A percentile compares a stretch with the other conserved stretches of the same genome.
phyloP scores from a whole-genome alignment of 2,888 invertebrate species.

The Orthonevra nobilis region DNA sequence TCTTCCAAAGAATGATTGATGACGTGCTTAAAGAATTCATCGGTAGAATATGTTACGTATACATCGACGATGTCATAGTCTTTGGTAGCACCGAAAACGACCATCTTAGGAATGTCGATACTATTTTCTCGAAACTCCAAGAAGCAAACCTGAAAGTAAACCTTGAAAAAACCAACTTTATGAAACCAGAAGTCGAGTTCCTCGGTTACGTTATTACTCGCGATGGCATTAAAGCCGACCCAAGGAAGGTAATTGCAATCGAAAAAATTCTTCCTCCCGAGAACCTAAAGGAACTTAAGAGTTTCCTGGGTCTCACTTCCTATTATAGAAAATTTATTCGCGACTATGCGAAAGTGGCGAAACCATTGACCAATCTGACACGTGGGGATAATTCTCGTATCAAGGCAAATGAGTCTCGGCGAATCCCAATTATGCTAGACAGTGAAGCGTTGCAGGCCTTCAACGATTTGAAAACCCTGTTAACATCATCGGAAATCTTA shows the following conservation, averaged over 20 bases:
- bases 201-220: conserved; percentile 39
- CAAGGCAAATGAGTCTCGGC: conserved; percentile 54
- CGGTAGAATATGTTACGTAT: too few relatives aligned
- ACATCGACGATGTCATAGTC: too few relatives aligned
- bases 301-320: conserved; percentile 46
- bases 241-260: conserved; percentile 30
- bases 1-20: conserved; percentile 45
- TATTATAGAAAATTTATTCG: too few relatives aligned
- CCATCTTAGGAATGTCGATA: conserved; percentile 33
- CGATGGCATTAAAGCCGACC: conserved; percentile 49
- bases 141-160: conserved; percentile 39
- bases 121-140: conserved; percentile 24
- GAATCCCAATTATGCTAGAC: conserved; percentile 19
- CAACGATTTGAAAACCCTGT: neutral
- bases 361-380: conserved; percentile 63
- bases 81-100: too few relatives aligned
- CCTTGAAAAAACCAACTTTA: too few relatives aligned
- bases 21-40: conserved; percentile 36
- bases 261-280: conserved; percentile 34
- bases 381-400: conserved; percentile 57
- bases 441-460: neutral
- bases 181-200: too few relatives aligned
- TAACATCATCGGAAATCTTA: neutral
- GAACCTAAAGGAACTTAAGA: conserved; percentile 51
- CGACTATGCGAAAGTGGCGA: too few relatives aligned